Percentiles rank a stretch among this genome's conserved stretches.
Evolutionary conservation across 2,888 invertebrate genomes (phyloP).

Genomic region (Drosophila birchii): DNA sequence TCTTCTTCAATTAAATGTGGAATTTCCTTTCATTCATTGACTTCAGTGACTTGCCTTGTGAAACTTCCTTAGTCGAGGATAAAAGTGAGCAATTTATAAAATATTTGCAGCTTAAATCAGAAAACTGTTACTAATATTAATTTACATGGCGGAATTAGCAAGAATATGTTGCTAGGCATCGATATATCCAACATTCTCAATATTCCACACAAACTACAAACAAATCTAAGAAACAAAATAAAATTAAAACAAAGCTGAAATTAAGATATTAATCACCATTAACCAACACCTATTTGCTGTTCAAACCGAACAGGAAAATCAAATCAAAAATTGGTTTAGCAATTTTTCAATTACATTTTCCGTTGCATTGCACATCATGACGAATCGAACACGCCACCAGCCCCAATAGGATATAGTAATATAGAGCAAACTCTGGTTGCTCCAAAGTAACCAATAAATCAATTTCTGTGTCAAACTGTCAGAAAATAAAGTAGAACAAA

Average conservation of each 20-base stretch:
- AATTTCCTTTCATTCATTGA: conserved; percentile 8
- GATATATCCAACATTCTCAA: neutral
- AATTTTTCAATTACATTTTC: conserved; percentile 38
- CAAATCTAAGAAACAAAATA: neutral
- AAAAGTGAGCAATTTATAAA: neutral
- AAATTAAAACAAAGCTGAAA: neutral
- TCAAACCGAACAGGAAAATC: conserved; percentile 31
- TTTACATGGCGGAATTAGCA: neutral
- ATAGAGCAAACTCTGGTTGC: conserved; percentile 1
- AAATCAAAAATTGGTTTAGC: conserved; percentile 27
- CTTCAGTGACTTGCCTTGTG: neutral
- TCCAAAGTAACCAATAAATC: conserved; percentile 12
- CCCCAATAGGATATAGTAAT: conserved; percentile 2
- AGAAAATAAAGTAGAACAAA: conserved; percentile 27
- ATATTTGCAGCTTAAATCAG: neutral
- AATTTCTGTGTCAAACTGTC: conserved; percentile 4
- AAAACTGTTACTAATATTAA: neutral
- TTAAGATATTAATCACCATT: conserved; percentile 1
- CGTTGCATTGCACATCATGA: conserved; percentile 28
- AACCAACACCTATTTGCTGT: neutral
- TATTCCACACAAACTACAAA: neutral
- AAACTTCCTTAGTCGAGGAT: neutral
- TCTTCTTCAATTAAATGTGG: conserved; percentile 27
- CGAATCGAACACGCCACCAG: conserved; percentile 32
- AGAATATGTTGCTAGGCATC: neutral